These are phyloP conservation scores for Drosophila truncata DNA, from an alignment of 1,140 invertebrate genomes.

Conservation along the genomic window DNA sequence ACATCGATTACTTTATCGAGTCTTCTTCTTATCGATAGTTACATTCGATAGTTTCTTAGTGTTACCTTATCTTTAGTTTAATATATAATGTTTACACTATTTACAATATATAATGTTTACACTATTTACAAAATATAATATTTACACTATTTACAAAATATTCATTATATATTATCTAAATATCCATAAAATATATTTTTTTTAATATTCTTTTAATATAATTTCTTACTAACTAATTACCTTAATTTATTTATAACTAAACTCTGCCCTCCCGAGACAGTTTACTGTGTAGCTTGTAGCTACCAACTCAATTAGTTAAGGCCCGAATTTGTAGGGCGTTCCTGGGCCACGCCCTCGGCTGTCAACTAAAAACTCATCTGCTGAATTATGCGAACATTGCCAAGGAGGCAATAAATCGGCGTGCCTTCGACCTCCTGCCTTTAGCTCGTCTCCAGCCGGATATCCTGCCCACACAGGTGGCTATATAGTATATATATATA, in stretches of 20 bases:
- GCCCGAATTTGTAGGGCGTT: constrained; percentile 10
- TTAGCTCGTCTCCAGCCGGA: constrained; percentile 2
- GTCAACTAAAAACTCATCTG: constrained; percentile 65
- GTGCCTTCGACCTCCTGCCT: constrained; percentile 5
- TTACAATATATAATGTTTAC: too few species aligned
- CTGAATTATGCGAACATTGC: constrained; percentile 60
- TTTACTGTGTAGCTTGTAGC: constrained; percentile 7
- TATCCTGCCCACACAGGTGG: constrained; percentile 45
- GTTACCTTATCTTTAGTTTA: too few species aligned
- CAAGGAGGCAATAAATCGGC: constrained; percentile 64
- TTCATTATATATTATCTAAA: too few species aligned
- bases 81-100: too few species aligned
- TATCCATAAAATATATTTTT: too few species aligned
- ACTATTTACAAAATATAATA: too few species aligned
- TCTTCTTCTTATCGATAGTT: too few species aligned
- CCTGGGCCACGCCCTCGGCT: constrained; percentile 13
- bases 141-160: too few species aligned
- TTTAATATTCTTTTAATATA: not conserved
- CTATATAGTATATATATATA: not conserved
- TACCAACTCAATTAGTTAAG: constrained; percentile 44
- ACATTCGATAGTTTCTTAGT: too few species aligned
- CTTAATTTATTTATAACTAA: not conserved
- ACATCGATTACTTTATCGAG: too few species aligned
- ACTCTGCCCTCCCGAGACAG: not conserved
- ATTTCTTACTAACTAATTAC: not conserved